Base-by-base conservation (phyloP, 2,113 vertebrate genomes). In the Pangasianodon gigas region DNA sequence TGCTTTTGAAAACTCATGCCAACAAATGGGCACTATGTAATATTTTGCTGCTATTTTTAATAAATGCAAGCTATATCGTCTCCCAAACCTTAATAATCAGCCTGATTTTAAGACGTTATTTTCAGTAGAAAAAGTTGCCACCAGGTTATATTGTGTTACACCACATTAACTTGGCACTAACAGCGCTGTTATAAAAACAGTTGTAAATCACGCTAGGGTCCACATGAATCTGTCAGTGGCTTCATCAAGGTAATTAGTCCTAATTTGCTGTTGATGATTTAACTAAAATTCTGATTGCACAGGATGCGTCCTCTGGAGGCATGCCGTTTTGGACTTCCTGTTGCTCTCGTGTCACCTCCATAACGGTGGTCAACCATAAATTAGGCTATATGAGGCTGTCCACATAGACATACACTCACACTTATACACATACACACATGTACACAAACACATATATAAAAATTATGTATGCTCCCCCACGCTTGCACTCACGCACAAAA, bases 251-350 rank as follows among this genome's bases (percentile, higher is more conserved):
- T 95, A 95, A 95, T 96, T 94, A 93, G 92, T 87, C 92, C 94
- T 93, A 94, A 95, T 95, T 94, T 94, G 94, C 89, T 94, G 93
- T 94, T 94, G 93, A 94, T 93, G 93, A 95, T 93, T 95, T 94
- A 93, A 94, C 93, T 94, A 93, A 94, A 95, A 92, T 89, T 93
- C 89, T 90, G 92, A 92, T 87, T 91, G 92, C 89, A 11, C 88
- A 87, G 16, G 86, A 69, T 46, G 32, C 75, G 24, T 83, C 14
- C n/a, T 75, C 46, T 48, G 62, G 62, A 85, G 79, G 86, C 58
- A 91, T 84, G 91, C 90, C 82, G 58, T 91, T 92, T 87, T 91
- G 89, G 41, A 91, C 92, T 94, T 94, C 91, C 93, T 92, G 91
- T 90, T 89, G 90, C 91, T 91, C 77, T 75, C 75, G 87, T 91